Evolutionary conservation across 2,888 invertebrate species (phyloP).

Genomic region (Melanostoma mellinum): DNA sequence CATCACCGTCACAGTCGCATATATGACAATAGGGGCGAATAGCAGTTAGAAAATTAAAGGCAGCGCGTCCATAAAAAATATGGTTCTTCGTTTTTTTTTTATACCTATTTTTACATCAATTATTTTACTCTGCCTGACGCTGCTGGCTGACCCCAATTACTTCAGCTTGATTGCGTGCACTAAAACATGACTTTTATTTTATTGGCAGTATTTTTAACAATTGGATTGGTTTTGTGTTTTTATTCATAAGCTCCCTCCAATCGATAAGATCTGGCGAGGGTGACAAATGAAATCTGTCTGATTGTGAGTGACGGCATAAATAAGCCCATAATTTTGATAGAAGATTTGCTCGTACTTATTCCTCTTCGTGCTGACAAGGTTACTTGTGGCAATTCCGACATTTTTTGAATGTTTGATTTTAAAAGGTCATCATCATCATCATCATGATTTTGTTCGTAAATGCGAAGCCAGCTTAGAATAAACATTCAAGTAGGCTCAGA

Average conservation of each 20-base stretch:
- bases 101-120: constrained; percentile 40
- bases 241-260: neutral
- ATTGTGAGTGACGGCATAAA: too few relatives aligned
- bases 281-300: neutral
- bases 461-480: too few relatives aligned
- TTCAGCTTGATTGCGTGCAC: constrained; percentile 67
- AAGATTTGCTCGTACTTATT: too few relatives aligned
- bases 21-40: constrained; percentile 31
- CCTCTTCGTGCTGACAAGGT: too few relatives aligned
- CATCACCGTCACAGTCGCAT: neutral
- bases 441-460: too few relatives aligned
- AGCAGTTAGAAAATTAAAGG: constrained; percentile 25
- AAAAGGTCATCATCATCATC: too few relatives aligned
- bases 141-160: constrained; percentile 60
- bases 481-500: too few relatives aligned
- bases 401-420: too few relatives aligned
- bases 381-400: too few relatives aligned
- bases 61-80: constrained; percentile 23
- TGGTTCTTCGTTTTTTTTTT: constrained; percentile 4
- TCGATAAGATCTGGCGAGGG: neutral
- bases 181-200: constrained; percentile 15
- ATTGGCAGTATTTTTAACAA: constrained; percentile 1
- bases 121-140: constrained; percentile 14
- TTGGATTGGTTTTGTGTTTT: neutral
- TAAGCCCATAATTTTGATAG: too few relatives aligned